Evolutionary conservation across 2,797 vertebrate species (phyloP).

Genomic region (Sebastes minor): DNA sequence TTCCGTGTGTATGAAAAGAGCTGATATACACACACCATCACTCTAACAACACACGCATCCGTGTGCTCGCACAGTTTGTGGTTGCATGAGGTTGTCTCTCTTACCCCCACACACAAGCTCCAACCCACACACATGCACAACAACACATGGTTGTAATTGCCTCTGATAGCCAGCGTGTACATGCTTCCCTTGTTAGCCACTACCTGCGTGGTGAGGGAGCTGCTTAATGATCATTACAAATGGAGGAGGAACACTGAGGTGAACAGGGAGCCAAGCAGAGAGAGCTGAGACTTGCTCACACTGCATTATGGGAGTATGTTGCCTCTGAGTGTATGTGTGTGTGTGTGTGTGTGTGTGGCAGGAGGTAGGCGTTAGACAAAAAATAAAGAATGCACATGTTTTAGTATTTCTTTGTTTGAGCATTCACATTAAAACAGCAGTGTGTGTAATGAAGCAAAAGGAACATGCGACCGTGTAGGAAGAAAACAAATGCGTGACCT

Average conservation of each 20-base stretch:
- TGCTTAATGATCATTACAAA: slow-evolving; percentile 55
- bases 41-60: neutral
- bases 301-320: slow-evolving; percentile 2
- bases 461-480: neutral
- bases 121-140: neutral
- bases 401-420: slow-evolving; percentile 14
- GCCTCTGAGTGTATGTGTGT: slow-evolving; percentile 1
- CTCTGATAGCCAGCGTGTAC: slow-evolving; percentile 47
- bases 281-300: slow-evolving; percentile 7
- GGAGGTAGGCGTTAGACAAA: neutral
- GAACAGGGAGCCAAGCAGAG: slow-evolving; percentile 21
- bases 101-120: neutral
- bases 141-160: slow-evolving; percentile 48
- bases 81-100: neutral
- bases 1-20: neutral
- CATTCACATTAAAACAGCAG: neutral
- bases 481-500: neutral
- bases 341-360: neutral
- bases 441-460: neutral
- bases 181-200: slow-evolving; percentile 53
- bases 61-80: neutral
- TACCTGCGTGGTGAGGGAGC: slow-evolving; percentile 39
- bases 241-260: slow-evolving; percentile 37
- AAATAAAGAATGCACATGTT: slow-evolving; percentile 24
- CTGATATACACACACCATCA: neutral